Percentiles rank a stretch among this genome's conserved stretches.
phyloP scores from a whole-genome alignment of 1,140 invertebrate genomes.

The Drosophila sturtevanti region DNA sequence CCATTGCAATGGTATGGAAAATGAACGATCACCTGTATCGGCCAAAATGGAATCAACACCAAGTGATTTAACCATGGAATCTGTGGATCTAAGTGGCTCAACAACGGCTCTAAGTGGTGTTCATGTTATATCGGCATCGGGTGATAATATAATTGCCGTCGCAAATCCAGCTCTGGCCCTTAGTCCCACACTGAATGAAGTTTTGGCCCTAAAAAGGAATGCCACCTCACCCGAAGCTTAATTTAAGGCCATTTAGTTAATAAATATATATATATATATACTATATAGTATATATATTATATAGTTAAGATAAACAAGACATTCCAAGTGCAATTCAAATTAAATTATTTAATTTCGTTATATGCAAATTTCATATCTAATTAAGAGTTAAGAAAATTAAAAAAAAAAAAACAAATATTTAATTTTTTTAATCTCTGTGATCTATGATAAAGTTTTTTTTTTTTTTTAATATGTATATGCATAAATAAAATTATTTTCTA shows the following conservation, averaged over 20 bases:
- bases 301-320: slow-evolving; percentile 28
- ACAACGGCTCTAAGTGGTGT: slow-evolving; percentile 84
- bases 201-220: slow-evolving; percentile 67
- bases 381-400: not conserved
- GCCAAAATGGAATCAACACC: slow-evolving; percentile 27
- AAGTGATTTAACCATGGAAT: slow-evolving; percentile 32
- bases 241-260: not conserved
- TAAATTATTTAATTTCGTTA: slow-evolving; percentile 1
- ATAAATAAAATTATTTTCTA: slow-evolving; percentile 17
- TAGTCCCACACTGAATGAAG: slow-evolving; percentile 77
- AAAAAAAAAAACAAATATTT: not conserved
- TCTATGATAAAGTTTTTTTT: slow-evolving; percentile 56
- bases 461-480: not conserved
- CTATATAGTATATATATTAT: slow-evolving; percentile 51
- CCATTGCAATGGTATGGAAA: slow-evolving; percentile 68
- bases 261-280: slow-evolving; percentile 6
- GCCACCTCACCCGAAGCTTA: slow-evolving; percentile 68
- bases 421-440: slow-evolving; percentile 57
- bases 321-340: slow-evolving; percentile 5
- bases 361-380: not conserved
- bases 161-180: slow-evolving; percentile 91
- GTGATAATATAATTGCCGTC: slow-evolving; percentile 93
- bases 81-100: slow-evolving; percentile 51
- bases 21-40: slow-evolving; percentile 58
- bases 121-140: slow-evolving; percentile 91